Percentiles rank a stretch among this genome's conserved stretches.
Evolutionary conservation across 2,888 invertebrate species (phyloP).

Genomic region (Mycalesis mineus): DNA sequence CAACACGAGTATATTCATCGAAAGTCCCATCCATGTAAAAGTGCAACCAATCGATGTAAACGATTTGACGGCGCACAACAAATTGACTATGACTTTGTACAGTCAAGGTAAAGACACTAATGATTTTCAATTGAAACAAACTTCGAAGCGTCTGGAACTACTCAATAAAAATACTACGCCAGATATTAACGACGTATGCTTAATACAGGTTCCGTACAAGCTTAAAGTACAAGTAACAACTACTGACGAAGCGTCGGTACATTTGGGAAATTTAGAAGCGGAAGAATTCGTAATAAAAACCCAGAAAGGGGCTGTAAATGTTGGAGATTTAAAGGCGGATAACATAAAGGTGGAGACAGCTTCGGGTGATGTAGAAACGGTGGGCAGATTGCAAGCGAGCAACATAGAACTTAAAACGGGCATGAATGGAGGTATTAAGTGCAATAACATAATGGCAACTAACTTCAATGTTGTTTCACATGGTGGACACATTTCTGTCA

Average conservation of each 20-base stretch:
- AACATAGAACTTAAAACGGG: conserved; percentile 68
- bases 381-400: conserved; percentile 60
- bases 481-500: conserved; percentile 62
- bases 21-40: conserved; percentile 73
- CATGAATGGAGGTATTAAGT: conserved; percentile 52
- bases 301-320: conserved; percentile 57
- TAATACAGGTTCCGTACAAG: conserved; percentile 71
- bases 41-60: conserved; percentile 70
- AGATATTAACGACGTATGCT: conserved; percentile 65
- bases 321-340: conserved; percentile 62
- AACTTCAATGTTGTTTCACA: conserved; percentile 58
- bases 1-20: conserved; percentile 69
- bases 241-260: conserved; percentile 64
- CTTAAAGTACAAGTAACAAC: conserved; percentile 66
- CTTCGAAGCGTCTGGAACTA: conserved; percentile 66
- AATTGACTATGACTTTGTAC: conserved; percentile 66
- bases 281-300: conserved; percentile 69
- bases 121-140: conserved; percentile 72
- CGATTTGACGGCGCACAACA: conserved; percentile 64
- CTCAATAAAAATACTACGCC: conserved; percentile 63
- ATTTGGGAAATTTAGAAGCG: conserved; percentile 62
- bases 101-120: conserved; percentile 64
- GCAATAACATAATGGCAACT: conserved; percentile 69
- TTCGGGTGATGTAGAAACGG: conserved; percentile 55
- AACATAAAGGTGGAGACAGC: conserved; percentile 61